Evolutionary conservation across 1,140 invertebrate species (phyloP), one percentile per base, ranked within the genome.

Genomic region (Micrasema longulum): DNA sequence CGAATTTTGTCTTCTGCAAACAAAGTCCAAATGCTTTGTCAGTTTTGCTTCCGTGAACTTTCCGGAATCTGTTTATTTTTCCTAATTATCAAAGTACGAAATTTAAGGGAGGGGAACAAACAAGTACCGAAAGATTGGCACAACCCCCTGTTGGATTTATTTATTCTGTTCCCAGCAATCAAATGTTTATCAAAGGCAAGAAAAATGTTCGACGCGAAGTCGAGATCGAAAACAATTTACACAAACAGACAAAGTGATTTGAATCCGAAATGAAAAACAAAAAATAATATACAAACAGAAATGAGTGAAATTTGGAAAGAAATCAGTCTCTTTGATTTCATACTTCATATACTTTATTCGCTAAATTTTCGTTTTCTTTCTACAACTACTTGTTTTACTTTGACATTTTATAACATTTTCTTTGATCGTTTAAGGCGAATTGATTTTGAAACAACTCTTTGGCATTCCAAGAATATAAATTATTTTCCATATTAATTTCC

Each of bases 21-120:
- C 16, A 18, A 60, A 22, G 12, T 31, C 22, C n/a, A 38, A 41
- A 52, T 18, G 70, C 74, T 75, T 75, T 75, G 74, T 75, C 73
- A 71, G 64, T 35, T 26, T 35, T 3, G 6, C 35, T 43, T 43
- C 60, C 45, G 60, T 47, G 23, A 47, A 23, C 43, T 26, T 14
- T n/a, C 22, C 16, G 12, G 35, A 53, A 41, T 47, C 41, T 76
- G 71, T 76, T 76, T 72, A 73, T 73, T 76, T 65, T 76, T 63
- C 67, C 68, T 76, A 76, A 76, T 76, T 76, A 76, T 76, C 71
- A 73, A 76, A 71, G 71, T 72, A 71, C 71, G 47, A 68, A 36
- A 55, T 53, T 52, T 31, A 20, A 36, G 64, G 45, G 43, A 16
- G 12, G 45, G 53, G 35, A 36, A 69, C 67, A 69, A 69, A 70